Conservation (phyloP, 2,888 invertebrate species). For the Ormyrus pomaceus region DNA sequence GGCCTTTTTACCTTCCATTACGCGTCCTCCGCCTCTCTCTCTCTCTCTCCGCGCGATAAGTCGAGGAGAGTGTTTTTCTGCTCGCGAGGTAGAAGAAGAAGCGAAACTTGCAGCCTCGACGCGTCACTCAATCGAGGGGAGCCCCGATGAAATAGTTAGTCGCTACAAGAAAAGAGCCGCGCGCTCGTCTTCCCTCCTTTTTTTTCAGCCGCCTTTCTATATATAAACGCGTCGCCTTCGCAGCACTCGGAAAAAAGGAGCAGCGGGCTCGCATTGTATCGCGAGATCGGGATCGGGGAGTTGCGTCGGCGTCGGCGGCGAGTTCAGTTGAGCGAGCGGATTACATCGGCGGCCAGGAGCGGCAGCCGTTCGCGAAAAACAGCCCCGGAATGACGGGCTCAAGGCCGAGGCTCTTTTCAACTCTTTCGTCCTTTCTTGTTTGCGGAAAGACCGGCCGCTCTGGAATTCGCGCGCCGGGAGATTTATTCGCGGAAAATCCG, state of each 20-base stretch:
- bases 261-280: background rate
- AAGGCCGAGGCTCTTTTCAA: constrained; percentile 16
- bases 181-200: background rate
- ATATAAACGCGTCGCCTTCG: background rate
- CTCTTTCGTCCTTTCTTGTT: constrained; percentile 32
- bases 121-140: constrained; percentile 40
- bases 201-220: background rate
- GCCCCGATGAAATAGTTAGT: constrained; percentile 53
- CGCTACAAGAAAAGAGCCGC: constrained; percentile 29
- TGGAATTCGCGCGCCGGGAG: constrained; percentile 19
- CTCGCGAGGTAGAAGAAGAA: background rate
- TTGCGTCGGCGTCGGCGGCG: background rate
- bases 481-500: constrained; percentile 11
- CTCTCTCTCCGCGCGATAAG: background rate
- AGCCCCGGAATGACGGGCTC: constrained; percentile 34
- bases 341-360: constrained; percentile 22
- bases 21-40: constrained; percentile 6
- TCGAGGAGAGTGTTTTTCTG: background rate
- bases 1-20: constrained; percentile 17
- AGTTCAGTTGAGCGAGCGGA: constrained; percentile 35
- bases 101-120: constrained; percentile 33
- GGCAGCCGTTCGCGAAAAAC: constrained; percentile 45
- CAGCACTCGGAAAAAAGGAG: background rate
- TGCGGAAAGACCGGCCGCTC: constrained; percentile 2
- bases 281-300: background rate